Conservation (phyloP, 2,113 vertebrate genomes). For the Tragelaphus strepsiceros region DNA sequence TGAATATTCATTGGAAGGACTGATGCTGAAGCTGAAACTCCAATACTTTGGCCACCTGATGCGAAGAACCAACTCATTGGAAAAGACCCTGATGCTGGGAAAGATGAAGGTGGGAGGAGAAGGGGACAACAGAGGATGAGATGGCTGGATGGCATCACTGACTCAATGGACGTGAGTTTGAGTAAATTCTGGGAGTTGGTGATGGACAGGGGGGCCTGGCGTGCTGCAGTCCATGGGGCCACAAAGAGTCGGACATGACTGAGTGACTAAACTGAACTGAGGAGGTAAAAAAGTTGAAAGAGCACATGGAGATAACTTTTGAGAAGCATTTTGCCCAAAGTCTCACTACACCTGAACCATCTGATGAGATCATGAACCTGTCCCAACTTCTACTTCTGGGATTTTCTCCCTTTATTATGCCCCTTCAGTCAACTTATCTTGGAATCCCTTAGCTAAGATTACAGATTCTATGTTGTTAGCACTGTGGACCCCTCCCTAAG, state of each 20-base stretch:
- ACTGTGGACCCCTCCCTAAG: neutral
- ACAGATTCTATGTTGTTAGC: neutral
- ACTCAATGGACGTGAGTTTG: neutral
- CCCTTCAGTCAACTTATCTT: neutral
- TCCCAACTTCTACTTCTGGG: neutral
- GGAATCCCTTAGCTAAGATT: neutral
- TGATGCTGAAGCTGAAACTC: neutral
- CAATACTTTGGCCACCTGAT: neutral
- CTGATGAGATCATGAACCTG: neutral
- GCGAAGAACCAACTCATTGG: neutral
- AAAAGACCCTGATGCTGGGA: neutral
- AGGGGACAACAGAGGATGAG: neutral
- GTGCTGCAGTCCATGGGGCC: neutral
- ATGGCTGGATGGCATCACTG: neutral
- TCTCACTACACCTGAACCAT: neutral
- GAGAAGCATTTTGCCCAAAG: neutral
- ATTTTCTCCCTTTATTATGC: neutral
- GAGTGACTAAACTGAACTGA: neutral
- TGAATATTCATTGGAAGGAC: neutral
- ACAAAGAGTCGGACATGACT: accelerated
- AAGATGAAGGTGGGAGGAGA: neutral
- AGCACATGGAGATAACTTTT: neutral
- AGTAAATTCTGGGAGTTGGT: neutral
- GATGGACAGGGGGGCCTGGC: neutral
- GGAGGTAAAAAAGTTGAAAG: neutral